Evolutionary conservation across 2,888 invertebrate genomes (phyloP).

Genomic region (Ferdinandea cuprea): DNA sequence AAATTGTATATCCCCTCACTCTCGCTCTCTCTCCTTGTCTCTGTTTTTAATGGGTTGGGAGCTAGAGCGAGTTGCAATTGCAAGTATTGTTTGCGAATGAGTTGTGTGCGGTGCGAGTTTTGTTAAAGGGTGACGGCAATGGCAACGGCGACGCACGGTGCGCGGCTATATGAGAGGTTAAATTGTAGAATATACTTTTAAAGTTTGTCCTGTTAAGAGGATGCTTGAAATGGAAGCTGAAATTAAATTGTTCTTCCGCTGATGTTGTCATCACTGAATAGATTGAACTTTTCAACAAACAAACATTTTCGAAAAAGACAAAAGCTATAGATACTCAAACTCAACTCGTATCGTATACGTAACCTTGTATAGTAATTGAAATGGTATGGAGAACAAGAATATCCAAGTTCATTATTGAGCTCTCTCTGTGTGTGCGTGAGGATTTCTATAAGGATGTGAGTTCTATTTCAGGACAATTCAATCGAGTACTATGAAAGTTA

Average conservation of each 20-base stretch:
- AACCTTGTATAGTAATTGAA: slow-evolving; percentile 53
- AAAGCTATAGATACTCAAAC: slow-evolving; percentile 1
- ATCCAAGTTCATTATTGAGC: slow-evolving; percentile 66
- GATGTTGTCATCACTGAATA: slow-evolving; percentile 19
- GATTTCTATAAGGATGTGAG: background rate
- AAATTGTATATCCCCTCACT: slow-evolving; percentile 27
- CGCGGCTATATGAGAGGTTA: slow-evolving; percentile 4
- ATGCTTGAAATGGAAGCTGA: slow-evolving; percentile 52
- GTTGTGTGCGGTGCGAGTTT: slow-evolving; percentile 18
- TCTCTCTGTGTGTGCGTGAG: background rate
- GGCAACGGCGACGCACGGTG: background rate
- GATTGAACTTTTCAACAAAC: slow-evolving; percentile 33
- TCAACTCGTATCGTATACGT: background rate
- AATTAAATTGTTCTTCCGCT: slow-evolving; percentile 64
- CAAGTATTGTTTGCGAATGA: slow-evolving; percentile 60
- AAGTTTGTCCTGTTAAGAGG: slow-evolving; percentile 61
- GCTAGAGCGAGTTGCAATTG: too few relatives aligned
- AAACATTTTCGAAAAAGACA: slow-evolving; percentile 18
- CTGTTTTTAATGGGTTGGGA: slow-evolving; percentile 18
- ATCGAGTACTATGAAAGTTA: slow-evolving; percentile 33
- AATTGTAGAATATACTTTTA: slow-evolving; percentile 49
- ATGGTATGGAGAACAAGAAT: slow-evolving; percentile 23
- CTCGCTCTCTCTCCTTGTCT: background rate
- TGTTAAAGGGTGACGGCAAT: background rate
- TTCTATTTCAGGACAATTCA: slow-evolving; percentile 38